Evolutionary conservation across 2,888 invertebrate genomes (phyloP), one percentile per base, ranked within the genome.

Genomic region (Trachelus stipa): DNA sequence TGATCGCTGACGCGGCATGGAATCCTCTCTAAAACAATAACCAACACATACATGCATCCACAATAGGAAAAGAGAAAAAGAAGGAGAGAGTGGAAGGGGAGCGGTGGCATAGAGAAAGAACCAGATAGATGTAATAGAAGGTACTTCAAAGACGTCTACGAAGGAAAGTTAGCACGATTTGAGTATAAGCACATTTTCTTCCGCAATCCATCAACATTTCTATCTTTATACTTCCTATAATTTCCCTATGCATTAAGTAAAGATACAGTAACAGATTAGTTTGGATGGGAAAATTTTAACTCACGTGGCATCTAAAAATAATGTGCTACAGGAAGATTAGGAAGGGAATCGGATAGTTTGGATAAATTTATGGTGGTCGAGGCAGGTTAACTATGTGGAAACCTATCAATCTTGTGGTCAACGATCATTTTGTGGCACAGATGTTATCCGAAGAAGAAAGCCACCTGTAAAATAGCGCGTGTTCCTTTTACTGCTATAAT

Each of bases 11-110:
- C 81, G 81, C 76, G 79, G 82, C 82, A 84, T 84, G 83, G 82
- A 84, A 84, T 84, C 83, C 83, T 78, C 81, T 85, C 83, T 83
- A 83, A 85, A 83, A 85, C 85, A 85, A 84, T 85, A 85, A 84
- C 82, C 82, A 80, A 85, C 82, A 84, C 81, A 79, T 69, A 76
- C 68, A 68, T 40, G 56, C 23, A 56, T 23, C 56, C 23, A 56
- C 9, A 23, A 9, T 23, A 56, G 23, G 9, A 56, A 56, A 56
- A 9, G 23, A 56, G 2, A 9, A 56, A 23, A 12, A 37, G 37
- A 12, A 12, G 56, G 37, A 37, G 37, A 12, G 15, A 15, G 4
- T 15, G 15, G 3, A 12, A 37, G 15, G 4, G 23, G 37, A 30
- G 11, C 30, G 30, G 12, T 9, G 56, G 0, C 23, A 23, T 56